Evolutionary conservation across 2,113 vertebrate species (phyloP).

Genomic region (Turnix velox): DNA sequence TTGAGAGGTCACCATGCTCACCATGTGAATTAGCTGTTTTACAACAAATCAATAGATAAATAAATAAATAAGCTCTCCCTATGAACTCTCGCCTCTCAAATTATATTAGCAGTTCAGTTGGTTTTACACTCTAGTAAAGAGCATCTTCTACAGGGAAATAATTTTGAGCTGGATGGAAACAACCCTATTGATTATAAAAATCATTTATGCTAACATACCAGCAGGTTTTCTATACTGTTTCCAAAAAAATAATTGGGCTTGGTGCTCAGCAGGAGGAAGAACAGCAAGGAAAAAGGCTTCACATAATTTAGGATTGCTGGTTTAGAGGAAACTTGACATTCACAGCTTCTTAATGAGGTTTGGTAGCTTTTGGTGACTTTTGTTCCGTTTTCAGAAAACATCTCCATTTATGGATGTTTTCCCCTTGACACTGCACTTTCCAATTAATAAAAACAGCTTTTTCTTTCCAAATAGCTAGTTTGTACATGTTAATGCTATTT

Average conservation of each 20-base stretch:
- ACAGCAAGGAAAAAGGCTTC: not conserved
- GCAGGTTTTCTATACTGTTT: not conserved
- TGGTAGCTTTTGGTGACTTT: not conserved
- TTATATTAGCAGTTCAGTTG: not conserved
- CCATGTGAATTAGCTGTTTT: not conserved
- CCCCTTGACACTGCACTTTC: not conserved
- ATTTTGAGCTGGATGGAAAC: constrained; percentile 8
- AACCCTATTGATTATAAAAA: constrained; percentile 26
- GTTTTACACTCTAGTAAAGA: constrained; percentile 29
- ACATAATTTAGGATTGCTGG: not conserved
- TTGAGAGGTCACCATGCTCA: not conserved
- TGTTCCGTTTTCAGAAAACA: not conserved
- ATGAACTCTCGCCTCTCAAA: not conserved
- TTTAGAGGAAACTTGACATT: not conserved
- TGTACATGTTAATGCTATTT: not conserved
- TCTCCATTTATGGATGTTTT: not conserved
- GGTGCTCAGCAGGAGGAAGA: not conserved
- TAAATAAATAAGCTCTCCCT: not conserved
- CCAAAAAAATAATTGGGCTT: constrained; percentile 25
- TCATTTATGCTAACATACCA: not conserved
- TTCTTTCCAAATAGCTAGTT: not conserved
- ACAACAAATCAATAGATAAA: not conserved
- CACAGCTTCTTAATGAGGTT: not conserved
- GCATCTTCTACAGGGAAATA: not conserved
- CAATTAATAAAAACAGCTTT: not conserved